Evolutionary conservation across 1,140 invertebrate species (phyloP).

Genomic region (Eriocheir sinensis): DNA sequence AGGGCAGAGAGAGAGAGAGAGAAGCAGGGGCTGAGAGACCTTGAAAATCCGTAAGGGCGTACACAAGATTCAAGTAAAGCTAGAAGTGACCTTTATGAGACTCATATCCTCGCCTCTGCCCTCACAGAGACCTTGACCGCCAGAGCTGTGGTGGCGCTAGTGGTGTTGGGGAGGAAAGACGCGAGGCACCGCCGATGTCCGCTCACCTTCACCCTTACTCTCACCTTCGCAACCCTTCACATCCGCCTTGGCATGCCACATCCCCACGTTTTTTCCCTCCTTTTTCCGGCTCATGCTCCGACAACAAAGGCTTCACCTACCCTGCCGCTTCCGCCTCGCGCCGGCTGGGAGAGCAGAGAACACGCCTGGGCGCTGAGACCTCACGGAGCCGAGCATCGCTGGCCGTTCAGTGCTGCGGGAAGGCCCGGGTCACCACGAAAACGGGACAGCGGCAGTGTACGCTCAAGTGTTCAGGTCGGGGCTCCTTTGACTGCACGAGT

Average conservation of each 20-base stretch:
- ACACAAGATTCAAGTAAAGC: background rate
- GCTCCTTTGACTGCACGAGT: background rate
- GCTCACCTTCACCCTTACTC: background rate
- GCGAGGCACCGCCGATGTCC: background rate
- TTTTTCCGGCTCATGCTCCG: background rate
- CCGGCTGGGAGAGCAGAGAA: background rate
- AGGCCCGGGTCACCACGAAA: no score
- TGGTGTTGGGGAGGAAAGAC: no score
- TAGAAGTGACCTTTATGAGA: slow-evolving; percentile 14
- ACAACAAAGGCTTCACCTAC: slow-evolving; percentile 12
- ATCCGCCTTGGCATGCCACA: slow-evolving; percentile 12
- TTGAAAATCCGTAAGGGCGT: slow-evolving; percentile 24
- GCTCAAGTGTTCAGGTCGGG: background rate
- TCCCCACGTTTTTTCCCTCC: background rate
- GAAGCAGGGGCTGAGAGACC: background rate
- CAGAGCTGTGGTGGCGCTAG: background rate
- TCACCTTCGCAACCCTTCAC: slow-evolving; percentile 11
- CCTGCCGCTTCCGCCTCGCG: background rate
- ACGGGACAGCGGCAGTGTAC: background rate
- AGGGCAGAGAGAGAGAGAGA: no score
- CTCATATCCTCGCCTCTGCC: slow-evolving; percentile 11
- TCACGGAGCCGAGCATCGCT: no score
- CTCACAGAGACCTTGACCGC: background rate
- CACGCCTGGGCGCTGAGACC: background rate
- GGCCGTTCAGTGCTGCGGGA: background rate